Evolutionary conservation across 2,797 vertebrate genomes (phyloP).

Genomic region (Uromys caudimaculatus): DNA sequence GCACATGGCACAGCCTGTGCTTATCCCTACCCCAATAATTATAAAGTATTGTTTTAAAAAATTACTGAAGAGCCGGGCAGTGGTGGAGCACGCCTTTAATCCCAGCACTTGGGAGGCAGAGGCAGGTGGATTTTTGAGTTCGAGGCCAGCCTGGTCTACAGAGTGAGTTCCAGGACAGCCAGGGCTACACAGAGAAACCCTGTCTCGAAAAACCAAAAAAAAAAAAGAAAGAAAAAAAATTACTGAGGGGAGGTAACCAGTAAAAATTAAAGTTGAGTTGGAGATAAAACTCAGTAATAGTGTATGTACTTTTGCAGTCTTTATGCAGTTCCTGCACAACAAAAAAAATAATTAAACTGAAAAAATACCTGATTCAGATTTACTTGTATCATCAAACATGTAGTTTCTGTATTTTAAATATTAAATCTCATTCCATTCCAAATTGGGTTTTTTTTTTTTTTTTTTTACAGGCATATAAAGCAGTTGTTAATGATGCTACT

Average conservation of each 20-base stretch:
- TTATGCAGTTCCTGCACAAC: neutral
- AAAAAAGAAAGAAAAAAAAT: no score
- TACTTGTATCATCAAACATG: conserved; percentile 26
- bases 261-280: conserved; percentile 34
- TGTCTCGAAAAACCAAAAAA: no score
- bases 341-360: neutral
- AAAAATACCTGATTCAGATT: neutral
- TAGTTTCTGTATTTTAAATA: conserved; percentile 54
- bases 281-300: neutral
- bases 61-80: no score
- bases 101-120: no score
- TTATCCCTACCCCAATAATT: neutral
- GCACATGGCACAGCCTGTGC: neutral
- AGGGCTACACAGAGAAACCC: no score
- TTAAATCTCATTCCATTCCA: conserved; percentile 62
- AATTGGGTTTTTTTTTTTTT: conserved; percentile 64
- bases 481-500: conserved; percentile 99
- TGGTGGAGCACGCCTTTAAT: no score
- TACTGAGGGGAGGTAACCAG: neutral
- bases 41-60: neutral
- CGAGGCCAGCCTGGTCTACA: no score
- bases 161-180: no score
- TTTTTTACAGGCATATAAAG: conserved; percentile 96
- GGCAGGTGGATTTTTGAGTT: no score
- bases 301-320: neutral